A percentile compares a stretch with the other conserved stretches of the same genome.
phyloP scores from a whole-genome alignment of 2,888 invertebrate species.

The Thera britannica region DNA sequence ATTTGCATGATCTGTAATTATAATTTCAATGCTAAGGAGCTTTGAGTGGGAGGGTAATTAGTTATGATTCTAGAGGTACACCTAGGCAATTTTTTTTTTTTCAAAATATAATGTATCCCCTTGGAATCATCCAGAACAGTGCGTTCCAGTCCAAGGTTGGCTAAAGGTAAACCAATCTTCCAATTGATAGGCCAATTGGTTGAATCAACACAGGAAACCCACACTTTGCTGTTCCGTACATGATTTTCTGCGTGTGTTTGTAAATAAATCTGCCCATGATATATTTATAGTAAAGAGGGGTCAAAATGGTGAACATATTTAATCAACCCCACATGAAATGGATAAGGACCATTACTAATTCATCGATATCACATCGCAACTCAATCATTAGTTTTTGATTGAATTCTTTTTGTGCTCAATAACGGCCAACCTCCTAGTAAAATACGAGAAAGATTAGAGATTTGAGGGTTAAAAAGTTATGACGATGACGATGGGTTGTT shows the following conservation, averaged over 20 bases:
- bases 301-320: too few relatives aligned
- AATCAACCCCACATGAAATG: too few relatives aligned
- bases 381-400: too few relatives aligned
- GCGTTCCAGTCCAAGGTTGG: slow-evolving; percentile 60
- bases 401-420: too few relatives aligned
- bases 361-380: too few relatives aligned
- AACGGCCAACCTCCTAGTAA: too few relatives aligned
- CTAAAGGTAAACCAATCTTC: slow-evolving; percentile 71
- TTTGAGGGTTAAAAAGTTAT: too few relatives aligned
- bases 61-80: not conserved
- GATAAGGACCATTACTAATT: too few relatives aligned
- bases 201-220: slow-evolving; percentile 63
- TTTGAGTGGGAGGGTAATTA: not conserved
- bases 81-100: not conserved
- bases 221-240: slow-evolving; percentile 53
- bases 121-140: slow-evolving; percentile 40
- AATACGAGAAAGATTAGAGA: too few relatives aligned
- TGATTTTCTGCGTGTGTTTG: slow-evolving; percentile 37
- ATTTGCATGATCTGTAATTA: too few relatives aligned
- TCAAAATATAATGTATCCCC: not conserved
- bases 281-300: not conserved
- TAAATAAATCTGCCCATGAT: slow-evolving; percentile 28
- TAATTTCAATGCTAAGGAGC: too few relatives aligned
- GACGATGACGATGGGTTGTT: not conserved
- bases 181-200: slow-evolving; percentile 72